Evolutionary conservation across 1,140 invertebrate genomes (phyloP), one percentile per base, ranked within the genome.

Genomic region (Ganaspis sp.): DNA sequence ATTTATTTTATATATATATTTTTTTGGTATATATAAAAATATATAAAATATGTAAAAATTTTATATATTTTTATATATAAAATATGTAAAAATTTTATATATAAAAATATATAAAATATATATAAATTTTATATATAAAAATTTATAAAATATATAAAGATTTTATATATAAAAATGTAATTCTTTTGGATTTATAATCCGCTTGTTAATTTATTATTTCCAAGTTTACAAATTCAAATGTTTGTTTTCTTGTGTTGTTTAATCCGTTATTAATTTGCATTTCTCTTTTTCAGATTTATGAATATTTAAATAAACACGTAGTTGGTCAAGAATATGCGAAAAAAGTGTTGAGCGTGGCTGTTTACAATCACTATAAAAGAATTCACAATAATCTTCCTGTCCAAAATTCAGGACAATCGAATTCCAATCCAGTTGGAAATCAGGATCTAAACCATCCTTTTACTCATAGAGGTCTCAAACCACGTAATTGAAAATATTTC

Each of bases 311-410:
- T 90, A 96, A 96, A 86, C 97, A 98, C 92, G 98, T 99, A 17
- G 95, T 99, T n/a, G 99, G 98, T 0, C 99, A 99, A 92, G 96
- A 99, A 81, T 94, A 96, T 90, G 99, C 98, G 0, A 99, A 99
- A 90, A 99, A 99, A 92, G 98, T 99, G n/a, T 92, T 99, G 9
- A 96, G 98, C 34, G 98, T 99, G 5, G 98, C 98, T 29, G 98
- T 99, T 1, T 99, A 99, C 91, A 99, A 99, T 92, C 99, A 99
- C 90, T 99, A 99, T 90, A 99, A 99, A 92, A 93, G 98, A 85
- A 98, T 99, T 86, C 96, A 97, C 88, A 97, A 99, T 90, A 99
- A 99, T 91, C 93, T 97, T 76, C 96, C 96, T 19, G 82, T 84
- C 73, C 92, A 84, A 77, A 91, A 87, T 73, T 84, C 88, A 45